phyloP scores from a whole-genome alignment of 2,113 vertebrate genomes.

The Bungarus multicinctus region DNA sequence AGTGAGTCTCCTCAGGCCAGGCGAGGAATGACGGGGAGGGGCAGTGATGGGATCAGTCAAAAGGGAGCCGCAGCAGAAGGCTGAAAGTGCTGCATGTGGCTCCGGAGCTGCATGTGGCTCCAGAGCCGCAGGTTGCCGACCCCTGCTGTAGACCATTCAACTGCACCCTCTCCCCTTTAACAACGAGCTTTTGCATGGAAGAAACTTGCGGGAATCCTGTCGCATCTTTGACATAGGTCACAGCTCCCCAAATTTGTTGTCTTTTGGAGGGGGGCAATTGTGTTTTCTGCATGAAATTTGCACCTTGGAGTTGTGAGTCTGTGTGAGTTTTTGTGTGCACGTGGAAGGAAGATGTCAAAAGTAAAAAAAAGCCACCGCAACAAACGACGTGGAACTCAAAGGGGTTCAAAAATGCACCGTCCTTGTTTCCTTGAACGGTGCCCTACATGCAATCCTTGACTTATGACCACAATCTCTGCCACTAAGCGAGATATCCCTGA shows the following conservation, averaged over 20 bases:
- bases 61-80: too few relatives aligned
- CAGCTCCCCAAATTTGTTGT: conserved; percentile 44
- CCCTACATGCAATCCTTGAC: not conserved
- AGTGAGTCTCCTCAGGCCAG: too few relatives aligned
- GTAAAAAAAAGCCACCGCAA: conserved; percentile 1
- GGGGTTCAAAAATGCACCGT: not conserved
- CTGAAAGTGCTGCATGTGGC: too few relatives aligned
- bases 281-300: conserved; percentile 58
- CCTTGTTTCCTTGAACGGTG: not conserved
- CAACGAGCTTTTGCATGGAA: conserved; percentile 53
- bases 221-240: conserved; percentile 50
- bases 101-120: too few relatives aligned
- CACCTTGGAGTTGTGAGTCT: conserved; percentile 24
- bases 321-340: conserved; percentile 32
- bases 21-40: too few relatives aligned
- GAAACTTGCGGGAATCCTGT: conserved; percentile 32
- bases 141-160: not conserved
- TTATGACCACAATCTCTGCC: not conserved
- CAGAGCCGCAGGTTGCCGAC: too few relatives aligned
- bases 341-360: not conserved
- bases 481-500: not conserved
- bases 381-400: too few relatives aligned
- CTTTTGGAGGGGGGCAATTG: conserved; percentile 25
- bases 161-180: not conserved
- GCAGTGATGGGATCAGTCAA: too few relatives aligned